Percentiles rank a stretch among this genome's conserved stretches.
These are phyloP conservation scores for Sparidentex hasta DNA, from an alignment of 2,797 vertebrate species.

Conservation along the genomic window DNA sequence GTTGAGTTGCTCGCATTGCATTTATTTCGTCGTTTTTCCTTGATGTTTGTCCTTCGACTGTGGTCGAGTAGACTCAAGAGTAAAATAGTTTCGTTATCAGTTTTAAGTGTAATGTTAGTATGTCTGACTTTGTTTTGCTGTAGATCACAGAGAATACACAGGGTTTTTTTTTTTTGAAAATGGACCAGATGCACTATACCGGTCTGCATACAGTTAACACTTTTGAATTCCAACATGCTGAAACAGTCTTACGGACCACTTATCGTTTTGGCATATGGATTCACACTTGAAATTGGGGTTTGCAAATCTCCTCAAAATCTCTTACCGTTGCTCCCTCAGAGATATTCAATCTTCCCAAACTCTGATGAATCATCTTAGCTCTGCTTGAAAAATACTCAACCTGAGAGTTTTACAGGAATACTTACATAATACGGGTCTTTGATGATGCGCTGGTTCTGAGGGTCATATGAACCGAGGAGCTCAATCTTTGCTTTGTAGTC, in stretches of 20 bases:
- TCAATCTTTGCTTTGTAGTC: slow-evolving; percentile 91
- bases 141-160: no score
- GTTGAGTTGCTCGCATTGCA: no score
- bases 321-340: not conserved
- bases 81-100: no score
- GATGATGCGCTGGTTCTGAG: slow-evolving; percentile 93
- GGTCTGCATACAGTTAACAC: no score
- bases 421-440: slow-evolving; percentile 98
- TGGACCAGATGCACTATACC: no score
- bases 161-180: no score
- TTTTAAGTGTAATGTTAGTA: no score
- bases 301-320: not conserved
- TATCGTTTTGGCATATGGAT: not conserved
- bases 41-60: no score
- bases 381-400: slow-evolving; percentile 17
- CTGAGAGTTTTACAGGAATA: slow-evolving; percentile 50
- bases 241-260: no score
- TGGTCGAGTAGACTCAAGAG: no score
- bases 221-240: not conserved
- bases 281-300: not conserved
- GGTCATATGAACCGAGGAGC: slow-evolving; percentile 95
- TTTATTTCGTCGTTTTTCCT: no score
- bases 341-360: not conserved
- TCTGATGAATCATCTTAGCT: not conserved
- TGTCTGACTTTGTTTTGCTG: no score